Evolutionary conservation across 1,140 invertebrate species (phyloP).

Genomic region (Lysiphlebus fabarum): DNA sequence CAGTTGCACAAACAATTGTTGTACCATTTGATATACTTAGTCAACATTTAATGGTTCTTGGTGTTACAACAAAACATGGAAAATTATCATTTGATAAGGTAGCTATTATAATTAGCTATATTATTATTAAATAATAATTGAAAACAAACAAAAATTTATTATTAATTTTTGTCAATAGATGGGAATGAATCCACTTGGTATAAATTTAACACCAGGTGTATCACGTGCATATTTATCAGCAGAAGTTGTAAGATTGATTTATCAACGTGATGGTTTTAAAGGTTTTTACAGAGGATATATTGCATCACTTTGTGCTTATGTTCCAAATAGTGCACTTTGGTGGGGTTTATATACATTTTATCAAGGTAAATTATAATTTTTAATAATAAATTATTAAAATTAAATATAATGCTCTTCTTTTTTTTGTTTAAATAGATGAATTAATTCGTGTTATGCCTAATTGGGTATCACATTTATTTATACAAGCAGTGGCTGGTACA

Average conservation of each 20-base stretch:
- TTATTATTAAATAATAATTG: not conserved
- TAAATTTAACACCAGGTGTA: slow-evolving; percentile 48
- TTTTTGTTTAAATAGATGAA: slow-evolving; percentile 66
- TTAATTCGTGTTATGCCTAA: slow-evolving; percentile 67
- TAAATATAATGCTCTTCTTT: not conserved
- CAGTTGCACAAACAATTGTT: slow-evolving; percentile 92
- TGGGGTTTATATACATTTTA: slow-evolving; percentile 94
- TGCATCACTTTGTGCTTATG: slow-evolving; percentile 87
- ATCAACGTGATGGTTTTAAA: slow-evolving; percentile 73
- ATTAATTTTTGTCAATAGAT: slow-evolving; percentile 43
- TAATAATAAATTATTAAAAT: slow-evolving; percentile 13
- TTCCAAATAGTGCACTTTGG: slow-evolving; percentile 94
- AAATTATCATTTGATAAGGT: slow-evolving; percentile 28
- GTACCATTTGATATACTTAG: slow-evolving; percentile 95
- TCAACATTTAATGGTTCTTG: slow-evolving; percentile 95
- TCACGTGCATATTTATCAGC: slow-evolving; percentile 63
- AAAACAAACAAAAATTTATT: slow-evolving; percentile 12
- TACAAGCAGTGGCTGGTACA: slow-evolving; percentile 87
- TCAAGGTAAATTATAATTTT: slow-evolving; percentile 70
- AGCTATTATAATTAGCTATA: not conserved
- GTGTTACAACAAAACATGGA: slow-evolving; percentile 61
- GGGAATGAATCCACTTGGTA: slow-evolving; percentile 67
- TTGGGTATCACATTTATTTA: slow-evolving; percentile 78
- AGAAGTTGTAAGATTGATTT: slow-evolving; percentile 71
- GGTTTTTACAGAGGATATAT: slow-evolving; percentile 94